Base-by-base conservation (phyloP, 2,888 invertebrate species). In the Plebejus melissa region DNA sequence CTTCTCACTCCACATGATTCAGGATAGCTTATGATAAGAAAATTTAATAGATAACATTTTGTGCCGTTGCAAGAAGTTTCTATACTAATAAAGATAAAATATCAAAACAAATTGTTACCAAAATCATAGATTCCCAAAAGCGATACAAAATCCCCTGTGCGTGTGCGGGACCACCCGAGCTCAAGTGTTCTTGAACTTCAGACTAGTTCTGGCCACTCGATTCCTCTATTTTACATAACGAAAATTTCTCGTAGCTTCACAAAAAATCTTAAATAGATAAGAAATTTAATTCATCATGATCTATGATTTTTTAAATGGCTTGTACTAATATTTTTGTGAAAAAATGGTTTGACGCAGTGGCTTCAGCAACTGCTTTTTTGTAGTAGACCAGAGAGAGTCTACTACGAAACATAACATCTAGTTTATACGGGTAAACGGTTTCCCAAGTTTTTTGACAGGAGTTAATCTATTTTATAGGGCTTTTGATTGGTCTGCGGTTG, bases 81-180 rank as follows among this genome's bases (percentile, higher is more conserved):
- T 2, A 46, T 46, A 46, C 0, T 46, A 46, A 9, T 46, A 16
- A 16, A 16, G 16, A 54, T 16, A 54, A 16, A 54, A 54, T 54
- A 54, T 16, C 11, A 13, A 54, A 16, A 13, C 50, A 4, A 16
- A 60, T 22, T 22, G 58, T n/a, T n/a, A 60, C n/a, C 9, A 60
- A 28, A 60, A 60, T 28, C 1, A 28, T 9, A 22, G n/a, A 60
- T 28, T 60, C 9, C 28, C 28, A 60, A 60, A 58, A 60, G 60
- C 28, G 28, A 70, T 78, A 76, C 57, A 77, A 72, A 41, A 7
- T 75, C 9, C 1, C 76, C 74, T 77, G 70, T 76, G 79, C 50
- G 81, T 87, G 84, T 90, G 84, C 89, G 46, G 76, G 87, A 90
- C 90, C 90, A 90, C 90, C 90, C 87, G 89, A 86, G 83, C 81